Percentiles rank a stretch among this genome's conserved stretches.
Evolutionary conservation across 1,140 invertebrate species (phyloP).

Genomic region (Maconellicoccus hirsutus): DNA sequence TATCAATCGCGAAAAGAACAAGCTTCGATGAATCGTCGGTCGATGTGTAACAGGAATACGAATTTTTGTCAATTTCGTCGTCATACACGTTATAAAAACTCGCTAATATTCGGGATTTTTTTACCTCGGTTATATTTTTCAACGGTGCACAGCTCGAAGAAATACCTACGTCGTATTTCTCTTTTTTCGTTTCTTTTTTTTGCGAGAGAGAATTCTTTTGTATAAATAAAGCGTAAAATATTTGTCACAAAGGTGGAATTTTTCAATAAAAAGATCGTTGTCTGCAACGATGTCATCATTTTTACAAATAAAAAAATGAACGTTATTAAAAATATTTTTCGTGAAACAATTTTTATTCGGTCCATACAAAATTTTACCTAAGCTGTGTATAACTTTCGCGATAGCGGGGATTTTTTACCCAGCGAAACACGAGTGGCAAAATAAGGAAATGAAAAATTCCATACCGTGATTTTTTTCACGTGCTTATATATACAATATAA

Average conservation of each 20-base stretch:
- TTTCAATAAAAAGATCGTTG: slow-evolving; percentile 16
- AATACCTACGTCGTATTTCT: slow-evolving; percentile 4
- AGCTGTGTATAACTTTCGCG: not conserved
- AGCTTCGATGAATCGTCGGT: too few species aligned
- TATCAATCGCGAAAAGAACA: too few species aligned
- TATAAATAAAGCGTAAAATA: slow-evolving; percentile 14
- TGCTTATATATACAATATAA: not conserved
- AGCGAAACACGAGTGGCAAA: not conserved
- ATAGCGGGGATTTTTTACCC: not conserved
- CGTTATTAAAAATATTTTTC: slow-evolving; percentile 5
- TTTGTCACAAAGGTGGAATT: slow-evolving; percentile 18
- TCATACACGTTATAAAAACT: too few species aligned
- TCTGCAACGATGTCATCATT: not conserved
- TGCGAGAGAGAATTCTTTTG: not conserved
- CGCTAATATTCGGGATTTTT: too few species aligned
- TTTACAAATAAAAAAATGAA: slow-evolving; percentile 10
- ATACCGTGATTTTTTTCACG: not conserved
- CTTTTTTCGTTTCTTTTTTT: too few species aligned
- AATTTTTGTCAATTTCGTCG: too few species aligned
- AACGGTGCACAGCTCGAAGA: too few species aligned
- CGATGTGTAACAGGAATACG: too few species aligned
- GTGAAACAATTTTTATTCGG: not conserved
- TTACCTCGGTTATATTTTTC: too few species aligned
- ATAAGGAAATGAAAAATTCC: not conserved
- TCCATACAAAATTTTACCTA: not conserved